These are phyloP conservation scores for Zaprionus bogoriensis DNA, from an alignment of 2,888 invertebrate genomes.

Conservation along the genomic window DNA sequence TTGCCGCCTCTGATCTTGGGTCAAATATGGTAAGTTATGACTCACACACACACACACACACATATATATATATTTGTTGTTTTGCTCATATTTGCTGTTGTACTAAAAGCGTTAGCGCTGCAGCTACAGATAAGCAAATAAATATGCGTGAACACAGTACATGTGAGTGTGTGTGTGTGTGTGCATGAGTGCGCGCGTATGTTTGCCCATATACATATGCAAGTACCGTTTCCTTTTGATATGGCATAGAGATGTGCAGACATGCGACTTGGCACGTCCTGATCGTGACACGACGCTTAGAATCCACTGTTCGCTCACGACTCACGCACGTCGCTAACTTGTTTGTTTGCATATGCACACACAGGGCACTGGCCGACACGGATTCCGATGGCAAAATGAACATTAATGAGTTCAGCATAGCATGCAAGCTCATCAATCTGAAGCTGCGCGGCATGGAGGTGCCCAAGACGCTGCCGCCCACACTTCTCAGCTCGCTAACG, in stretches of 20 bases:
- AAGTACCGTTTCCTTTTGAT: slow-evolving; percentile 22
- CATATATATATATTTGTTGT: too few species aligned
- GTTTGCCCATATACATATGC: not conserved
- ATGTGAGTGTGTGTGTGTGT: not conserved
- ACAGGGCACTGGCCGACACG: slow-evolving; percentile 94
- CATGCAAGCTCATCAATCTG: slow-evolving; percentile 97
- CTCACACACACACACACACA: too few species aligned
- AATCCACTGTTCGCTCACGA: not conserved
- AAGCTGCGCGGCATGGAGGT: slow-evolving; percentile 96
- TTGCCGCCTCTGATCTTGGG: slow-evolving; percentile 94
- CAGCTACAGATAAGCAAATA: slow-evolving; percentile 31
- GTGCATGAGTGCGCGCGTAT: not conserved
- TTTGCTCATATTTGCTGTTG: slow-evolving; percentile 15
- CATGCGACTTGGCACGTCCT: not conserved
- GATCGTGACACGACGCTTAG: not conserved
- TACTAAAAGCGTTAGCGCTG: slow-evolving; percentile 17
- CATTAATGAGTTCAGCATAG: slow-evolving; percentile 97
- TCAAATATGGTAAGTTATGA: slow-evolving; percentile 92
- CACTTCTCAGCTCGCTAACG: slow-evolving; percentile 86
- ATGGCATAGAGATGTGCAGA: slow-evolving; percentile 12
- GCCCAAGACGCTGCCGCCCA: slow-evolving; percentile 92
- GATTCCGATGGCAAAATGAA: slow-evolving; percentile 98
- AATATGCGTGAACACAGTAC: too few species aligned
- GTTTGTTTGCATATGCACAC: slow-evolving; percentile 21
- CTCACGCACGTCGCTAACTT: slow-evolving; percentile 16